phyloP scores from a whole-genome alignment of 2,888 invertebrate species.

The Thumatha senex region DNA sequence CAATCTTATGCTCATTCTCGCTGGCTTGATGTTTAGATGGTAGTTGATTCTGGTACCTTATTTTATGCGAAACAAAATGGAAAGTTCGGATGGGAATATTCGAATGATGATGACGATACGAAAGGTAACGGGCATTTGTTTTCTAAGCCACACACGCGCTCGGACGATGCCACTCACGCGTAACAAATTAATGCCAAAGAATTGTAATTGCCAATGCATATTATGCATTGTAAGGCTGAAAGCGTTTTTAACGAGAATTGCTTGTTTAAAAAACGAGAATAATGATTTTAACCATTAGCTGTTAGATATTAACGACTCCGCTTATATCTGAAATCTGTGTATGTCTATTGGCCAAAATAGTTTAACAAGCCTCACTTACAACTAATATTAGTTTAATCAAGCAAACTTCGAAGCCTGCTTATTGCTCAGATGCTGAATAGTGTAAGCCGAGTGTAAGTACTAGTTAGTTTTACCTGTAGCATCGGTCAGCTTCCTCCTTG shows the following conservation, averaged over 20 bases:
- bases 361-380: too few species aligned
- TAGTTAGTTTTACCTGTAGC: constrained; percentile 91
- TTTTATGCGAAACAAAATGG: too few species aligned
- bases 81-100: constrained; percentile 5
- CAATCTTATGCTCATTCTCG: background rate
- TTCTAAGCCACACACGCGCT: constrained; percentile 15
- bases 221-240: constrained; percentile 7
- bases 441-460: too few species aligned
- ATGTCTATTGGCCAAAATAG: too few species aligned
- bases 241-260: background rate
- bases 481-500: constrained; percentile 95
- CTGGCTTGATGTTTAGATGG: background rate
- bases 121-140: constrained; percentile 25
- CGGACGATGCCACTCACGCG: constrained; percentile 29
- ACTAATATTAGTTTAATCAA: too few species aligned
- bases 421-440: too few species aligned
- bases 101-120: constrained; percentile 4
- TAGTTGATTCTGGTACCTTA: background rate
- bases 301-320: too few species aligned
- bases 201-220: too few species aligned
- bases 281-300: too few species aligned
- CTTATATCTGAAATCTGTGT: too few species aligned
- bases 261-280: too few species aligned
- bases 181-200: constrained; percentile 21
- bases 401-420: too few species aligned